Evolutionary conservation across 2,888 invertebrate genomes (phyloP), one percentile per base, ranked within the genome.

Genomic region (Drosophila leonis): DNA sequence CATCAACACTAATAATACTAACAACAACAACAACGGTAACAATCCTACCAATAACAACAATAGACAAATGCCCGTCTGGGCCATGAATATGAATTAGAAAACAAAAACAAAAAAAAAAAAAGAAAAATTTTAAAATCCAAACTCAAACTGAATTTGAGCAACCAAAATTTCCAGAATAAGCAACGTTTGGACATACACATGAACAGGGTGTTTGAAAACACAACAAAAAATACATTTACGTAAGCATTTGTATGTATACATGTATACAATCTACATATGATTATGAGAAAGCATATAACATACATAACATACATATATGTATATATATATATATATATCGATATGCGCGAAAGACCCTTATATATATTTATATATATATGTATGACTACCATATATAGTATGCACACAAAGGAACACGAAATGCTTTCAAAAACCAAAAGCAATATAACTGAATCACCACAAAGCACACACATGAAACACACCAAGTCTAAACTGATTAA

Each of bases 71-170:
- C 35, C 57, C 8, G 33, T 5, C n/a, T 57, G 57, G 57, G 9
- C 57, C 6, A 24, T 12, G 13, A 57, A 57, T 35, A 35, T 27
- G 6, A 57, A 46, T 35, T 46, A 57, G 18, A 4, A 18, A n/a
- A 12, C 1, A 6, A 44, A 44, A 3, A 15, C 8, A 35, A 55
- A 39, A 6, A 37, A 12, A 29, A 41, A 31, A 9, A 41, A 0
- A 8, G 12, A 18, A n/a, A 18, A 54, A 18, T 27, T 7, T 3
- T 0, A 5, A 18, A 55, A n/a, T 0, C 5, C 20, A 20, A 8
- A 29, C 12, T 27, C 1, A 18, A 10, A 29, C 10, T 18, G 3
- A 4, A 48, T 29, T 46, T 9, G n/a, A 29, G 5, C 5, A 31
- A 1, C 29, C 15, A 31, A 56, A 20, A 56, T 42, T 31, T 10